Evolutionary conservation across 2,797 vertebrate genomes (phyloP).

Genomic region (Rachycentron canadum): DNA sequence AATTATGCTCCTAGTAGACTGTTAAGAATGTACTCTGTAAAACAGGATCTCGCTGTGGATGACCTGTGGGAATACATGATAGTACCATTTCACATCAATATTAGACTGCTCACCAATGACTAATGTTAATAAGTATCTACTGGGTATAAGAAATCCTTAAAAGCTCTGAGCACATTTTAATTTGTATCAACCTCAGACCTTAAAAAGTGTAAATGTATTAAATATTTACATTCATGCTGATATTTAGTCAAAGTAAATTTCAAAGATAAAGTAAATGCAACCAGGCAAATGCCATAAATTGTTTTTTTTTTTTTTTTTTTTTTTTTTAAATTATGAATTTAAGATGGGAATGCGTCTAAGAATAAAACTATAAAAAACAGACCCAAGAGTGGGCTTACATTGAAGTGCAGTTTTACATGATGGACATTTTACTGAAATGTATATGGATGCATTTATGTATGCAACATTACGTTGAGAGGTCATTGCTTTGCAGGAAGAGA

Average conservation of each 20-base stretch:
- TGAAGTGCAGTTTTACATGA: background rate
- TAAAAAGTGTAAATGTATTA: constrained; percentile 2
- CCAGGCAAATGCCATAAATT: background rate
- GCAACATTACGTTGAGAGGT: background rate
- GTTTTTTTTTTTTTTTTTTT: no score
- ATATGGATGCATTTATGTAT: background rate
- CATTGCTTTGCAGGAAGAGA: background rate
- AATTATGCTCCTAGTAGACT: constrained; percentile 1
- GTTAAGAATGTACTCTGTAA: constrained; percentile 17
- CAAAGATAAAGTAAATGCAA: background rate
- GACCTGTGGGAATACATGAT: constrained; percentile 31
- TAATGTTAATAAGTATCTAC: constrained; percentile 26
- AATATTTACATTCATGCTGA: background rate
- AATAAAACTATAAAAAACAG: background rate
- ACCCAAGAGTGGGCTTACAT: no score
- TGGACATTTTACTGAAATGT: background rate
- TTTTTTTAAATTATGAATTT: no score
- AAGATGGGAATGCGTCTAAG: background rate
- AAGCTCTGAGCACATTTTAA: constrained; percentile 17
- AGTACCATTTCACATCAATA: constrained; percentile 44
- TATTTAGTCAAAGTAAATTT: background rate
- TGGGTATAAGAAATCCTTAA: constrained; percentile 16
- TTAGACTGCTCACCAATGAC: constrained; percentile 41
- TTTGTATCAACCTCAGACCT: constrained; percentile 6
- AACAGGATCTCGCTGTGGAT: constrained; percentile 12